Evolutionary conservation across 1,140 invertebrate species (phyloP).

Genomic region (Lamellibrachia luymesi): DNA sequence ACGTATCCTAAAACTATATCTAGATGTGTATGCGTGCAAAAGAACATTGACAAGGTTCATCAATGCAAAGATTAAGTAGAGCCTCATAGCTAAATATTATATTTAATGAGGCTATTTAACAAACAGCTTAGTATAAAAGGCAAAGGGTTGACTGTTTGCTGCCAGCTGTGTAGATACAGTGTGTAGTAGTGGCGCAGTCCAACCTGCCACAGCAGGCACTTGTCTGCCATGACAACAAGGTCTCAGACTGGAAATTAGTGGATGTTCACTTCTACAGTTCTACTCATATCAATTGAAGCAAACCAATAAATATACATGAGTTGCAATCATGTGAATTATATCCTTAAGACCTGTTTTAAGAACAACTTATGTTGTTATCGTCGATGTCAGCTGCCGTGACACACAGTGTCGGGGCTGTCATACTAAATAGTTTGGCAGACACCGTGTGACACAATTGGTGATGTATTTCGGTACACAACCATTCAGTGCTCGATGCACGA

Average conservation of each 20-base stretch:
- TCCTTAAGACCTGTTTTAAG: no score
- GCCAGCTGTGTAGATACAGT: background rate
- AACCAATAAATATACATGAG: background rate
- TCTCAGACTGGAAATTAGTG: background rate
- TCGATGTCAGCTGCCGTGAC: no score
- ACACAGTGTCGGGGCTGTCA: no score
- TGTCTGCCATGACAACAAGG: background rate
- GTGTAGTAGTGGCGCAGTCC: no score
- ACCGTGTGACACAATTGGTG: no score
- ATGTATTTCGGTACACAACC: no score
- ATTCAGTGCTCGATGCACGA: no score
- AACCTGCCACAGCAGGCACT: background rate
- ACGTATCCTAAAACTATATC: no score
- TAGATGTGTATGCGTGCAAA: background rate
- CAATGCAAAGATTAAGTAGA: background rate
- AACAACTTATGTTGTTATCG: no score
- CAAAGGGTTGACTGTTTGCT: background rate
- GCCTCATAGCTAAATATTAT: background rate
- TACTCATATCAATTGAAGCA: background rate
- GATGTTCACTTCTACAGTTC: background rate
- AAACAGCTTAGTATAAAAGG: background rate
- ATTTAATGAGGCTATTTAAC: background rate
- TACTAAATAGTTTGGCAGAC: no score
- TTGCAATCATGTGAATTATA: background rate
- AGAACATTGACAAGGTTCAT: background rate